A percentile compares a stretch with the other conserved stretches of the same genome.
phyloP scores from a whole-genome alignment of 2,113 vertebrate species.

The Mugil cephalus region DNA sequence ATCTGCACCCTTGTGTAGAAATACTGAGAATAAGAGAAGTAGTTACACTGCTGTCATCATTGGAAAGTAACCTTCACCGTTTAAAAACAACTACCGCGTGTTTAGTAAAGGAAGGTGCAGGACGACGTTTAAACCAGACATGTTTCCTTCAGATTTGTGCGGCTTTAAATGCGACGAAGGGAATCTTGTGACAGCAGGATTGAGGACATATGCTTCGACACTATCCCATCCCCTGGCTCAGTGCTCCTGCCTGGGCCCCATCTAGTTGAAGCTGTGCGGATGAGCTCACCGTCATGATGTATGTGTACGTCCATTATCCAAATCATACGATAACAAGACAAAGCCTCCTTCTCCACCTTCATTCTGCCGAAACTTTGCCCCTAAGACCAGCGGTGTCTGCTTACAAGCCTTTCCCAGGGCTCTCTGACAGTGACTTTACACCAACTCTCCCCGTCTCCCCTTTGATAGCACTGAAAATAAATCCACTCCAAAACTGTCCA shows the following conservation, averaged over 20 bases:
- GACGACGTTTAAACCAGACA: no score
- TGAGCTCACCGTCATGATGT: slow-evolving; percentile 72
- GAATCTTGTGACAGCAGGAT: background rate
- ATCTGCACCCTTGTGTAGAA: no score
- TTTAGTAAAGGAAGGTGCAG: no score
- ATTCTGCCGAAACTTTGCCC: slow-evolving; percentile 68
- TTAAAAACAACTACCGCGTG: no score
- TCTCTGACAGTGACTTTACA: slow-evolving; percentile 79
- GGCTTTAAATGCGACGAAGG: no score
- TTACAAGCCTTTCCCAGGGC: slow-evolving; percentile 76
- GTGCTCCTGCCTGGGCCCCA: background rate
- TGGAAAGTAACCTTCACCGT: no score
- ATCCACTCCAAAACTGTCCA: slow-evolving; percentile 61
- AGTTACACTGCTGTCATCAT: no score
- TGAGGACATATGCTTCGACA: background rate
- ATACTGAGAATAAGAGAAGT: no score
- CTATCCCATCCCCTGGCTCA: background rate
- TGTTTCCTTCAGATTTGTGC: no score
- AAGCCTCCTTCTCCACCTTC: slow-evolving; percentile 64
- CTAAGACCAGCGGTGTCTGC: slow-evolving; percentile 65
- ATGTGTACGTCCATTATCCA: slow-evolving; percentile 64
- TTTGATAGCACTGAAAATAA: slow-evolving; percentile 70
- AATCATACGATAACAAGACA: slow-evolving; percentile 64
- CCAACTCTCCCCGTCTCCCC: slow-evolving; percentile 45
- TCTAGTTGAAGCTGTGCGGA: slow-evolving; percentile 34